Conservation (phyloP, 1,140 invertebrate genomes). For the Trichogramma pretiosum region DNA sequence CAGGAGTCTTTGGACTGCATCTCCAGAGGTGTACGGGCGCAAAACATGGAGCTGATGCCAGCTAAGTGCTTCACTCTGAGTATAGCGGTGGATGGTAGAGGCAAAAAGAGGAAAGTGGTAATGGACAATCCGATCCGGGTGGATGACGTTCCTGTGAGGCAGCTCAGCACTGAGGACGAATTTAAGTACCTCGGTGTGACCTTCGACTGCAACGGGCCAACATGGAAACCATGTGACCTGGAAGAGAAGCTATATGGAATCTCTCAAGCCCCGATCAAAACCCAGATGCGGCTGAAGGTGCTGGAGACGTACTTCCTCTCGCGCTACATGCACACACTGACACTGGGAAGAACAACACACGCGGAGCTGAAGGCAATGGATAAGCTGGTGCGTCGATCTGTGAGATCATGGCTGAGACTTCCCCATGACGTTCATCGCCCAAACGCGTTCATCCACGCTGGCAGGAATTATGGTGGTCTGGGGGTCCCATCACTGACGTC, state of each 20-base stretch:
- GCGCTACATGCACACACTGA: not conserved
- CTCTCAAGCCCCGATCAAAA: not conserved
- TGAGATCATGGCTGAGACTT: conserved; percentile 18
- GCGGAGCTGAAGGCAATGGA: not conserved
- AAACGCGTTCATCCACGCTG: conserved; percentile 18
- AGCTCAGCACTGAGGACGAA: conserved; percentile 1
- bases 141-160: not conserved
- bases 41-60: conserved; percentile 29
- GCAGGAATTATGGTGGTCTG: conserved; percentile 18
- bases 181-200: conserved; percentile 10
- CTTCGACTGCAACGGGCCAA: not conserved
- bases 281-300: not conserved
- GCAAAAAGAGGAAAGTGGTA: conserved; percentile 15
- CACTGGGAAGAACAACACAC: not conserved
- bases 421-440: conserved; percentile 20
- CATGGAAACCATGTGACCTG: not conserved
- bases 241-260: not conserved
- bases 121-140: not conserved
- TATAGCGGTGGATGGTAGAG: conserved; percentile 22
- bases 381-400: conserved; percentile 17
- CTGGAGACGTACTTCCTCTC: not conserved
- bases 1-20: conserved; percentile 12
- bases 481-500: conserved; percentile 13
- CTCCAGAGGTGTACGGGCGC: conserved; percentile 9
- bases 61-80: conserved; percentile 31